These are phyloP conservation scores for Linyphia triangularis DNA, from an alignment of 2,888 invertebrate species.

Conservation along the genomic window DNA sequence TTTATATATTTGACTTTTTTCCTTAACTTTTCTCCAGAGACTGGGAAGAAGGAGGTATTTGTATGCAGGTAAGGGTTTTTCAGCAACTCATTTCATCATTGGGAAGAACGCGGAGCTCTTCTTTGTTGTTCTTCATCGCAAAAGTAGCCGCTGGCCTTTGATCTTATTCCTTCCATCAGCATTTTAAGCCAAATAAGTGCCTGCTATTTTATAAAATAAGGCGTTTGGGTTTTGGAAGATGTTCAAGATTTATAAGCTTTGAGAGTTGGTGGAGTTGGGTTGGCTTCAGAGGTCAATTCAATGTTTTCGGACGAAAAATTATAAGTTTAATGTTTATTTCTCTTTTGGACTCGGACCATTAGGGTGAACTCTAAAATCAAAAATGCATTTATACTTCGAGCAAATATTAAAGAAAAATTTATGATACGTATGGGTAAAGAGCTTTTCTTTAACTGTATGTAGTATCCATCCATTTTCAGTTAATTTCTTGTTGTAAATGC, in stretches of 20 bases:
- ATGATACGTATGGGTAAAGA: too few relatives aligned
- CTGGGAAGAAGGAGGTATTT: not conserved
- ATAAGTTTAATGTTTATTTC: too few relatives aligned
- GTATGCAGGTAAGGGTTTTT: conserved; percentile 9
- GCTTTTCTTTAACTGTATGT: too few relatives aligned
- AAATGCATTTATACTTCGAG: too few relatives aligned
- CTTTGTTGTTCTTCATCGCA: not conserved
- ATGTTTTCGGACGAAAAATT: too few relatives aligned
- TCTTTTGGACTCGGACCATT: too few relatives aligned
- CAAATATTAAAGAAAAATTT: too few relatives aligned
- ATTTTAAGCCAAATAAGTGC: not conserved
- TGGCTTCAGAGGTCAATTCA: not conserved
- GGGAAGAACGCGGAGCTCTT: conserved; percentile 5
- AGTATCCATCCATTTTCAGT: too few relatives aligned
- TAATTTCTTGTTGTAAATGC: too few relatives aligned
- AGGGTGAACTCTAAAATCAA: too few relatives aligned
- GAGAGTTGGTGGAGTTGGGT: not conserved
- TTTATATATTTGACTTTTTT: conserved; percentile 45
- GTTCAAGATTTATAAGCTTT: conserved; percentile 35
- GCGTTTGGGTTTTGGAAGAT: not conserved
- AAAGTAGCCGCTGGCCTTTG: not conserved
- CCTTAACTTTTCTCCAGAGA: not conserved
- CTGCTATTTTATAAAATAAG: conserved; percentile 22
- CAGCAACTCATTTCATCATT: conserved; percentile 33
- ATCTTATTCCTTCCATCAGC: not conserved